Evolutionary conservation across 2,113 vertebrate genomes (phyloP), one percentile per base, ranked within the genome.

Genomic region (Chaenogobius annularis): DNA sequence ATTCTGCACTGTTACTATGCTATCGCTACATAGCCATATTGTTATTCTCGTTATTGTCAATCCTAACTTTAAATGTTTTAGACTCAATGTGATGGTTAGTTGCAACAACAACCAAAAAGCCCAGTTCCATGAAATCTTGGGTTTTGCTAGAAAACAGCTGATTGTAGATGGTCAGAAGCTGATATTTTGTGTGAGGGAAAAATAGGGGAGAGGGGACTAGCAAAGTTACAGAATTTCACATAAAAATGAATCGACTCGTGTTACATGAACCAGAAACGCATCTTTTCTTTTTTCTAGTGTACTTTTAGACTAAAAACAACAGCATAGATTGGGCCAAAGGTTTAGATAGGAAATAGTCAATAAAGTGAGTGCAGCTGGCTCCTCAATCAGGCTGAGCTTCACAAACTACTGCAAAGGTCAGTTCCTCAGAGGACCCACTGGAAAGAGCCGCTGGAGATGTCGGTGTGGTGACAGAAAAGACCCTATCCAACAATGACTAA

Each of bases 341-440:
- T 86, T 79, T 77, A 68, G 48, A 65, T 73, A n/a, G 75, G 58
- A 74, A 35, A 72, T 40, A 72, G 23, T 83, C 81, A 74, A 82
- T 86, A 85, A 85, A 70, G 15, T 26, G 20, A 15, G 44, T 43
- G 56, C 59, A 58, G 55, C 48, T 55, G 31, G 40, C 62, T 80
- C 73, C 74, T 86, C 79, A 66, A 78, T 87, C 78, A 75, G 74
- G 44, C 44, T 26, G 54, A 68, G 64, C 63, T 48, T 69, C 44
- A 68, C 73, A 59, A 74, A 74, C 71, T 74, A 78, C 64, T 69
- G 68, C 70, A 89, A 92, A 91, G 87, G 89, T 91, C 90, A 90
- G 64, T 48, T 81, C 80, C 75, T 76, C 47, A 22, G 81, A 87
- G 83, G 66, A 77, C 79, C 55, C 66, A 69, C 85, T 10, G 64